phyloP scores from a whole-genome alignment of 2,113 vertebrate genomes.

The Lepisosteus osseus region DNA sequence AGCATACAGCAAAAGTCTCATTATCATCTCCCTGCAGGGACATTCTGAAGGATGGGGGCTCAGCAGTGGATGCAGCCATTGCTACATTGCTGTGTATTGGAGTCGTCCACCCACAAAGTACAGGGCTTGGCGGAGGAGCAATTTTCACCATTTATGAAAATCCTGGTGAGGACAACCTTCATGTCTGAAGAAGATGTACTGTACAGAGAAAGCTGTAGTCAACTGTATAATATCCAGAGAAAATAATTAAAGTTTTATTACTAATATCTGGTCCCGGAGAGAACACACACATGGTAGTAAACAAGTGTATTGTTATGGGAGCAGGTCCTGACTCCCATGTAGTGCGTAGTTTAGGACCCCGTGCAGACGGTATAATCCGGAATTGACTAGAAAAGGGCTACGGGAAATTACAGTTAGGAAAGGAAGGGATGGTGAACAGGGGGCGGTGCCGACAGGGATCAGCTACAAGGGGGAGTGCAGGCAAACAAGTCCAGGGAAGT shows the following conservation, averaged over 20 bases:
- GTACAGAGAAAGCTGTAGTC: not conserved
- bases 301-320: not conserved
- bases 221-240: not conserved
- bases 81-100: constrained; percentile 84
- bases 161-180: constrained; percentile 62
- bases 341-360: too few relatives aligned
- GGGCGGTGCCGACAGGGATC: too few relatives aligned
- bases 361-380: too few relatives aligned
- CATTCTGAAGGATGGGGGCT: constrained; percentile 64
- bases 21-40: constrained; percentile 39
- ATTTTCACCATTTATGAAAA: constrained; percentile 84
- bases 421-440: too few relatives aligned
- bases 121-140: constrained; percentile 84
- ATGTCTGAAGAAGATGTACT: too few relatives aligned
- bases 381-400: too few relatives aligned
- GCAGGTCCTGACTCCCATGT: too few relatives aligned
- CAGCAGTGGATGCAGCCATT: constrained; percentile 85
- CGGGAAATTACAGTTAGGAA: too few relatives aligned
- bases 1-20: not conserved
- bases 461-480: too few relatives aligned
- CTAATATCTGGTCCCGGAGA: not conserved
- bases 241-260: not conserved
- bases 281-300: not conserved
- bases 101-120: constrained; percentile 83
- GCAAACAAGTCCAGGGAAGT: too few relatives aligned